phyloP scores from a whole-genome alignment of 2,797 vertebrate species.

The Clarias fuscus region DNA sequence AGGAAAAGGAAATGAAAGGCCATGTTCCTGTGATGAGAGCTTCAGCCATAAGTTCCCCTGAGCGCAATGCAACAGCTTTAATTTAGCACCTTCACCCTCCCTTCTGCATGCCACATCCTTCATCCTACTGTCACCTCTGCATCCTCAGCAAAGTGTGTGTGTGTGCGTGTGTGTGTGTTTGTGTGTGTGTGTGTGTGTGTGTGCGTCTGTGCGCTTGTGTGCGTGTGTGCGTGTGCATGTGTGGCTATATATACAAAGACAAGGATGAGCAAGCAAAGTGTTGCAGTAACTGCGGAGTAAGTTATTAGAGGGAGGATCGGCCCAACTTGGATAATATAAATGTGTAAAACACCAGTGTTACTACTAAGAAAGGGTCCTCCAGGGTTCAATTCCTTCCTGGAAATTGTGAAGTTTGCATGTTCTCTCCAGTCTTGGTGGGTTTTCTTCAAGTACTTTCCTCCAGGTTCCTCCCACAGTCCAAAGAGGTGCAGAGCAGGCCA shows the following conservation, averaged over 20 bases:
- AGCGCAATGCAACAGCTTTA: conserved; percentile 53
- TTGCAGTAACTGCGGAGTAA: conserved; percentile 40
- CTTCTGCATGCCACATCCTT: conserved; percentile 50
- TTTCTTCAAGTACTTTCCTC: too few species aligned
- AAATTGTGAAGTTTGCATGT: too few species aligned
- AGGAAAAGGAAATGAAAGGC: conserved; percentile 50
- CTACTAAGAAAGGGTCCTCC: neutral
- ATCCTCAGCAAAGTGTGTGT: conserved; percentile 56
- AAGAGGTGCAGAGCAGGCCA: too few species aligned
- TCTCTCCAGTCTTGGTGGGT: too few species aligned
- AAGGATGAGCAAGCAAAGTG: conserved; percentile 39
- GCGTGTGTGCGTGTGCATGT: neutral
- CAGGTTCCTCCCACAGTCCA: too few species aligned
- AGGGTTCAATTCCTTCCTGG: too few species aligned
- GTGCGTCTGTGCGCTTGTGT: conserved; percentile 15
- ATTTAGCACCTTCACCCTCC: conserved; percentile 61
- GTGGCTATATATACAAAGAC: neutral
- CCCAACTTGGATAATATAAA: neutral
- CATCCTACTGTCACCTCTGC: conserved; percentile 59
- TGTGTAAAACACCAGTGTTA: neutral
- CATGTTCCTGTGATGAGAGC: conserved; percentile 46
- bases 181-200: neutral
- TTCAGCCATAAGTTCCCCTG: conserved; percentile 57
- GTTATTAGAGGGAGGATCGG: neutral
- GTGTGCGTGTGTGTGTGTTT: conserved; percentile 15